A percentile compares a stretch with the other conserved stretches of the same genome.
Evolutionary conservation across 2,888 invertebrate species (phyloP).

Genomic region (Biston betularia): DNA sequence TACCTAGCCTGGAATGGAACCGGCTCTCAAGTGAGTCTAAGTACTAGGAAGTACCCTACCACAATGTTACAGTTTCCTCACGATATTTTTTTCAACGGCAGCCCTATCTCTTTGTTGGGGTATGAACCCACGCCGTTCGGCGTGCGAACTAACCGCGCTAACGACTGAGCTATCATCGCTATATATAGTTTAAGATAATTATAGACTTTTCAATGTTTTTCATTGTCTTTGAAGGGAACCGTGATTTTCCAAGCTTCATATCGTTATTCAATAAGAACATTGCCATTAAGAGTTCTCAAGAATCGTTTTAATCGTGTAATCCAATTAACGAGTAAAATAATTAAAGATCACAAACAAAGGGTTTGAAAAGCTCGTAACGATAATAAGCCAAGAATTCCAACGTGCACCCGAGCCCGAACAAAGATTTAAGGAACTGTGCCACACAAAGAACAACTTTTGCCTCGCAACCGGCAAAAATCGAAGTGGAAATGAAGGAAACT

Average conservation of each 20-base stretch:
- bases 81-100: too few relatives aligned
- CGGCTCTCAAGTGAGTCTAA: too few relatives aligned
- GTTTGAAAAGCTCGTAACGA: slow-evolving; percentile 51
- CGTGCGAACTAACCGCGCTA: too few relatives aligned
- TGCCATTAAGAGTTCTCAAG: slow-evolving; percentile 39
- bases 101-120: too few relatives aligned
- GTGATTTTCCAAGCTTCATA: slow-evolving; percentile 4
- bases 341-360: slow-evolving; percentile 58
- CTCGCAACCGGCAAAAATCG: slow-evolving; percentile 42
- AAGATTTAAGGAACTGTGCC: slow-evolving; percentile 48
- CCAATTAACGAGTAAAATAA: slow-evolving; percentile 62
- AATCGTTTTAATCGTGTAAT: slow-evolving; percentile 57
- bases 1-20: too few relatives aligned
- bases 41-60: too few relatives aligned
- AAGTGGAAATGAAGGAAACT: slow-evolving; percentile 29
- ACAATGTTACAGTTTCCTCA: too few relatives aligned
- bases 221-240: neutral
- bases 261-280: slow-evolving; percentile 26
- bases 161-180: too few relatives aligned
- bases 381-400: slow-evolving; percentile 52
- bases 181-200: too few relatives aligned
- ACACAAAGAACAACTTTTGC: slow-evolving; percentile 42
- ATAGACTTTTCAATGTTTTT: neutral
- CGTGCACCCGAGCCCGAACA: slow-evolving; percentile 46
- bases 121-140: too few relatives aligned